Evolutionary conservation across 2,113 vertebrate genomes (phyloP).

Genomic region (Macroglossus sobrinus): DNA sequence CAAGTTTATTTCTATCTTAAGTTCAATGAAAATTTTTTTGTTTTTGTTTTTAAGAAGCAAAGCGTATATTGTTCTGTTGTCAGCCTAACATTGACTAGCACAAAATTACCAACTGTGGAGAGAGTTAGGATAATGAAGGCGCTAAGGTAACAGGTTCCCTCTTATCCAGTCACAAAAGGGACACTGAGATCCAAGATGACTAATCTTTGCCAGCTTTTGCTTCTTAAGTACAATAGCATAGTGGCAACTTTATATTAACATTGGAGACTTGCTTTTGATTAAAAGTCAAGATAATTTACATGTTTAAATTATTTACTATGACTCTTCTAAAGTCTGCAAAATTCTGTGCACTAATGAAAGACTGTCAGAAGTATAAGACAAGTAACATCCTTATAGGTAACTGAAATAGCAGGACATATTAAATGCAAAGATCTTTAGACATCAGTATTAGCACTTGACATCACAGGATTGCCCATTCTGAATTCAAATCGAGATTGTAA

Average conservation of each 20-base stretch:
- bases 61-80: constrained; percentile 51
- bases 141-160: background rate
- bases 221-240: background rate
- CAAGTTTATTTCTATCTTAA: constrained; percentile 64
- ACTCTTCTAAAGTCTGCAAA: background rate
- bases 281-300: constrained; percentile 1
- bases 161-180: background rate
- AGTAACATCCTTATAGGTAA: background rate
- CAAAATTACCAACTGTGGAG: constrained; percentile 26
- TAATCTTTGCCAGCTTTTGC: background rate
- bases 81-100: constrained; percentile 56
- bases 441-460: background rate
- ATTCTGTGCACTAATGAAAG: background rate
- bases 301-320: constrained; percentile 9
- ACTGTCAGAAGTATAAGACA: background rate
- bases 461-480: background rate
- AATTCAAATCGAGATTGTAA: background rate
- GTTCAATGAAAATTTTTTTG: constrained; percentile 54
- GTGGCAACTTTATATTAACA: background rate
- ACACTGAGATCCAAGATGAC: background rate
- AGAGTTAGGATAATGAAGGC: background rate
- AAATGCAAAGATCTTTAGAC: background rate
- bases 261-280: constrained; percentile 19
- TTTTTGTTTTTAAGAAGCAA: constrained; percentile 34
- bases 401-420: background rate